Base-by-base conservation (phyloP, 2,113 vertebrate species). In the Notarius quadriscutis region DNA sequence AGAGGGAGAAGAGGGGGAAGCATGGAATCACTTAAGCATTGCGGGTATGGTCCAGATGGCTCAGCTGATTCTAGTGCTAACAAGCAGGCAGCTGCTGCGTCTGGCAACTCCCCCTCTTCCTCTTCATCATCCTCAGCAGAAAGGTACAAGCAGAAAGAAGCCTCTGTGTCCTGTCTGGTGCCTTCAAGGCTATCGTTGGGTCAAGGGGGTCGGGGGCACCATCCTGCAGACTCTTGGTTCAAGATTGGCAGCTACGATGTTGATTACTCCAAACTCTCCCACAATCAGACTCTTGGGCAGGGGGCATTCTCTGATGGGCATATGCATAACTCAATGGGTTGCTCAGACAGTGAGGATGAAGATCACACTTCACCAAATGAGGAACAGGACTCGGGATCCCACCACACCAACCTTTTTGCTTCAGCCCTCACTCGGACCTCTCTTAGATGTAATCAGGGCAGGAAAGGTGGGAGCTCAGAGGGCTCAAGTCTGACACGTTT, bases 331-430 rank as follows among this genome's bases (percentile, higher is more conserved):
- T 89, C 91, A 7, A 87, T 88, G 15, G 94, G 91, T 82, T 95
- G 94, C 75, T 95, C 95, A 0, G 95, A 96, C 87, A 96, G 95
- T 7, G 95, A 96, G 75, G 94, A 95, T 5, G 95, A 95, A 41
- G 95, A 94, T 78, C 91, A 92, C 11, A 91, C 93, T 67, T 91
- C 92, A 3, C 92, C 94, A 60, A 92, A 91, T 2, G 94, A 93
- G 78, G 93, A 94, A 30, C 81, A 84, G 14, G 93, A 94, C 53
- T 88, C 90, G 0, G 89, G 92, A 77, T 87, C 88, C 71, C 92
- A 95, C 82, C 97, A 97, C 89, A 99, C 97, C 11, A 99, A 99
- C 89, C 95, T 99, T 91, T 99, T 99, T 92, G 97, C 98, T 93
- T 98, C 97, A 91, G 98, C 98, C 94, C 97, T 99, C 93, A 95